Evolutionary conservation across 2,888 invertebrate species (phyloP), one percentile per base, ranked within the genome.

Genomic region (Drosophila flavopinicola): DNA sequence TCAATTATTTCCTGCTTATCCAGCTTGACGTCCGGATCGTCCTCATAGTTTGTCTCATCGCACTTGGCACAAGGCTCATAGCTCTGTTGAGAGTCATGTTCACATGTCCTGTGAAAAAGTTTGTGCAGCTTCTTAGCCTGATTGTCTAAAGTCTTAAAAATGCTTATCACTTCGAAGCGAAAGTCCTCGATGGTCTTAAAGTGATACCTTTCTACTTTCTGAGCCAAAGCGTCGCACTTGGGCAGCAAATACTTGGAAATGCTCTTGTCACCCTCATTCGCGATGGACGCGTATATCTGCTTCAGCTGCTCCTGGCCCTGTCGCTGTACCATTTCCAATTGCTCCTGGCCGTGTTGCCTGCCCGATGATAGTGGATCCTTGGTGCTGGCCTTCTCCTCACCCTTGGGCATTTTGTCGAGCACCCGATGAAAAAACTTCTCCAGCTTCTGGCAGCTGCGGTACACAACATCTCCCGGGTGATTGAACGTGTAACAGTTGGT

Each of bases 401-500:
- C 69, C 10, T 25, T 6, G 0, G 74, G 69, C 58, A 73, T 69
- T 32, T 51, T 69, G 0, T 48, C 51, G 30, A 71, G 29, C 29
- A 72, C 54, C 1, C 66, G 24, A 6, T 37, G 6, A n/a, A 66
- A 74, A 42, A 73, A 73, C 37, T 37, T 49, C 38, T 74, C 56
- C 13, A 74, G 35, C 15, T 59, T 70, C 23, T 51, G 32, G 35
- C 70, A 66, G 17, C 66, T 74, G 0, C 58, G 54, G 15, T 37
- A 66, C 0, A 60, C 56, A 6, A 30, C 35, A 13, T 53, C 49
- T 0, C 52, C 70, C 1, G 39, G 23, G 1, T 32, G 39, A 53
- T 66, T 51, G 7, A 54, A 73, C 0, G 9, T 24, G 9, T 23
- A 60, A 6, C 70, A 75, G 24, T 74, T 75, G 6, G 17, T 35